Percentiles rank a stretch among this genome's conserved stretches.
phyloP scores from a whole-genome alignment of 1,140 invertebrate genomes.

The Glossosoma conforme region DNA sequence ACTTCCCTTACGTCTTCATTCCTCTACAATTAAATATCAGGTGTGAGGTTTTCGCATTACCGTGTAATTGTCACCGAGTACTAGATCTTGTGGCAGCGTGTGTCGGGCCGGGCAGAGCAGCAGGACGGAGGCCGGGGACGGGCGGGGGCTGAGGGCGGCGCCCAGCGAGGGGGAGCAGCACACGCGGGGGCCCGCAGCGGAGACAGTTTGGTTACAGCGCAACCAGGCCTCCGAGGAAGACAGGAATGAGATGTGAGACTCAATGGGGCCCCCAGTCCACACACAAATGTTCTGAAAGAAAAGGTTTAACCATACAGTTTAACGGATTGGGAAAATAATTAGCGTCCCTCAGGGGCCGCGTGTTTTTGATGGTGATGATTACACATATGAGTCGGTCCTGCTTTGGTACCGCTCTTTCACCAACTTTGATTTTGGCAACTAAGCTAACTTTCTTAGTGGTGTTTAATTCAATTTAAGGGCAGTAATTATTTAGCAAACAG shows the following conservation, averaged over 20 bases:
- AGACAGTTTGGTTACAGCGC: background rate
- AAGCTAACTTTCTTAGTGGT: background rate
- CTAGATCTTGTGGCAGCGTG: constrained; percentile 6
- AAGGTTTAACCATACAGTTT: constrained; percentile 1
- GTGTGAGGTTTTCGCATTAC: background rate
- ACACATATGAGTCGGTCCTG: background rate
- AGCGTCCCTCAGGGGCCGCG: background rate
- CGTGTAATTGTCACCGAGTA: constrained; percentile 17
- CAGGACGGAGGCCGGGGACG: constrained; percentile 3
- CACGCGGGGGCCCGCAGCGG: background rate
- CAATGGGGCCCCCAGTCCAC: constrained; percentile 23
- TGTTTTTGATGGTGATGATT: background rate
- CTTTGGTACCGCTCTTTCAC: background rate
- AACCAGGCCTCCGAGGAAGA: constrained; percentile 9
- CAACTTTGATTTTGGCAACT: background rate
- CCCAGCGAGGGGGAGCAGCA: constrained; percentile 14
- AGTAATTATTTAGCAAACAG: too few species aligned
- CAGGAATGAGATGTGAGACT: constrained; percentile 16
- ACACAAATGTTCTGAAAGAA: constrained; percentile 21
- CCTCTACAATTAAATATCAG: background rate
- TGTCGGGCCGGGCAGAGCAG: constrained; percentile 20
- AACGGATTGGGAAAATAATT: too few species aligned
- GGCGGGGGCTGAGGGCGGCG: constrained; percentile 3
- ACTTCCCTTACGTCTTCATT: background rate
- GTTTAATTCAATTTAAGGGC: background rate